Evolutionary conservation across 2,797 vertebrate species (phyloP).

Genomic region (Ibycter americanus): DNA sequence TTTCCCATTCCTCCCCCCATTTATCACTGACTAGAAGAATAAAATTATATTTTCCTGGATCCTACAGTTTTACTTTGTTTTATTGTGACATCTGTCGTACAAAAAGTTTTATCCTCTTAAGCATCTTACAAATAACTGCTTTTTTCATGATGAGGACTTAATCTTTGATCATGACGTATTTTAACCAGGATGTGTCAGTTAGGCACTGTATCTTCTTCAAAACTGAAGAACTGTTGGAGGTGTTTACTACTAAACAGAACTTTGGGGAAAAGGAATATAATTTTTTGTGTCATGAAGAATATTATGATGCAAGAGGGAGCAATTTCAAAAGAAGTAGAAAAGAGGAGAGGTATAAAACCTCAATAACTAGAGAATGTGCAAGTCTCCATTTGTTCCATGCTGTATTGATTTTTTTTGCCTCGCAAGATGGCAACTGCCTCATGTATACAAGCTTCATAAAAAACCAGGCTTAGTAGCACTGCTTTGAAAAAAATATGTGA

Average conservation of each 20-base stretch:
- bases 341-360: background rate
- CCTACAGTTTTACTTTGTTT: conserved; percentile 35
- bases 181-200: background rate
- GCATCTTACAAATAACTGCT: conserved; percentile 16
- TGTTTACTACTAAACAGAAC: conserved; percentile 32
- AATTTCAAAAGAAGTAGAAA: conserved; percentile 11
- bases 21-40: background rate
- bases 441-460: background rate
- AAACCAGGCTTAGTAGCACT: background rate
- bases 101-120: conserved; percentile 55
- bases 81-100: conserved; percentile 50
- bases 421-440: background rate
- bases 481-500: background rate
- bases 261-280: background rate
- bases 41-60: background rate
- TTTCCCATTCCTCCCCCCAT: conserved; percentile 26
- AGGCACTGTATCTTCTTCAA: background rate
- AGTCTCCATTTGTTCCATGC: background rate
- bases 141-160: conserved; percentile 24
- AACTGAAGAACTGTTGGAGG: background rate
- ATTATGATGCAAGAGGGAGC: conserved; percentile 6
- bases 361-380: background rate
- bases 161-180: conserved; percentile 43
- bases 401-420: background rate
- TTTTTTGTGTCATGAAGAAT: background rate